These are phyloP conservation scores for Phengaris alcon DNA, from an alignment of 2,888 invertebrate genomes.

Conservation along the genomic window DNA sequence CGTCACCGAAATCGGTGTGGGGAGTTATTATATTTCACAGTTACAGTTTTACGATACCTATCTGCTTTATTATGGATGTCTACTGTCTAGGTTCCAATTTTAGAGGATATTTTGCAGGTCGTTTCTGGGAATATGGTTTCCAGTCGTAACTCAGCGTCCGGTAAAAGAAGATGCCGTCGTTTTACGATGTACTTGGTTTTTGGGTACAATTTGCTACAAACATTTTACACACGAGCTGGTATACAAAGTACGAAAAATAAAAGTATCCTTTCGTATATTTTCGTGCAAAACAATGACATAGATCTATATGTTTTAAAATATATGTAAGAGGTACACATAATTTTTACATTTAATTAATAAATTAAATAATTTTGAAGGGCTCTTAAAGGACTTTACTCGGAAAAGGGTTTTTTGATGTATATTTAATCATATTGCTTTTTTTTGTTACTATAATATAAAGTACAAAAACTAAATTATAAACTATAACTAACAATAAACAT, in stretches of 20 bases:
- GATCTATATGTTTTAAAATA: neutral
- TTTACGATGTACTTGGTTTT: constrained; percentile 26
- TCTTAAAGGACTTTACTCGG: no score
- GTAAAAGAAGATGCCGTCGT: constrained; percentile 9
- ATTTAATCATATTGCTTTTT: no score
- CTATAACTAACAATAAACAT: no score
- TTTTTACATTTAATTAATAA: no score
- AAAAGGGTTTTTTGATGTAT: no score
- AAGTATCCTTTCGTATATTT: neutral
- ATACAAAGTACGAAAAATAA: constrained; percentile 9
- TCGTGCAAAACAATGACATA: neutral
- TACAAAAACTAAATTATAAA: no score
- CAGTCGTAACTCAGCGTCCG: constrained; percentile 22
- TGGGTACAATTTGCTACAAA: constrained; percentile 21
- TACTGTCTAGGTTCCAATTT: constrained; percentile 25
- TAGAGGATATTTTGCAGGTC: constrained; percentile 29
- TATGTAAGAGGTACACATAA: neutral
- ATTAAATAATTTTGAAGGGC: no score
- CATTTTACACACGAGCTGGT: neutral
- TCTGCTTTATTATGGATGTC: constrained; percentile 14
- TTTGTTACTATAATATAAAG: no score
- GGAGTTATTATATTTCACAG: no score
- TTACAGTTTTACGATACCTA: constrained; percentile 12
- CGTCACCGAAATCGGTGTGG: no score
- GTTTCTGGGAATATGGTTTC: constrained; percentile 5